phyloP scores from a whole-genome alignment of 2,888 invertebrate genomes.

The Phyto melanocephala region DNA sequence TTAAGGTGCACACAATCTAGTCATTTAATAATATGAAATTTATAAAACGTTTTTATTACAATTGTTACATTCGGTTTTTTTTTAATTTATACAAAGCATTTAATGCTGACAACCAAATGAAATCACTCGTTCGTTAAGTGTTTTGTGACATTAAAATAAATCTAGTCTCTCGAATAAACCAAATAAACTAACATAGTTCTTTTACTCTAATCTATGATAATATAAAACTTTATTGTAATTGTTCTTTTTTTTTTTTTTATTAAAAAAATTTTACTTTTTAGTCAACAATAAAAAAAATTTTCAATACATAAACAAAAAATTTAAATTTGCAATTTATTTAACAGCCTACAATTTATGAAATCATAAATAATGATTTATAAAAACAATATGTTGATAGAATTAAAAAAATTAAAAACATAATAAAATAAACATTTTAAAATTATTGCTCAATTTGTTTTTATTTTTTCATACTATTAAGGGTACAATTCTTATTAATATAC shows the following conservation, averaged over 20 bases:
- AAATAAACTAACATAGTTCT: constrained; percentile 18
- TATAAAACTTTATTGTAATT: constrained; percentile 20
- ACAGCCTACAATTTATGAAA: constrained; percentile 20
- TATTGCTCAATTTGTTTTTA: background rate
- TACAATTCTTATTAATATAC: too few species aligned
- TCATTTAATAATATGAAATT: too few species aligned
- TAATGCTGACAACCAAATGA: too few species aligned
- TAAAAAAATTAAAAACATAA: constrained; percentile 8
- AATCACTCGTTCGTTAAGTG: too few species aligned
- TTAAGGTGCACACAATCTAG: too few species aligned
- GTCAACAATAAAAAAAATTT: constrained; percentile 15
- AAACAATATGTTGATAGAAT: constrained; percentile 39
- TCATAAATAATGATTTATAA: constrained; percentile 17
- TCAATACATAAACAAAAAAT: constrained; percentile 7
- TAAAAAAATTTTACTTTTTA: too few species aligned
- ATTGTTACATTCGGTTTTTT: too few species aligned
- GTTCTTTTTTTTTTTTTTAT: background rate
- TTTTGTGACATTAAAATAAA: background rate
- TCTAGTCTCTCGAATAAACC: background rate
- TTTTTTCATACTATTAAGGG: too few species aligned
- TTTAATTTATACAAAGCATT: too few species aligned
- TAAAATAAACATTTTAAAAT: constrained; percentile 28
- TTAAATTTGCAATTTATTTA: constrained; percentile 38
- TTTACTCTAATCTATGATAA: background rate
- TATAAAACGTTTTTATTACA: too few species aligned